Evolutionary conservation across 2,113 vertebrate genomes (phyloP), one percentile per base, ranked within the genome.

Genomic region (Euleptes europaea): DNA sequence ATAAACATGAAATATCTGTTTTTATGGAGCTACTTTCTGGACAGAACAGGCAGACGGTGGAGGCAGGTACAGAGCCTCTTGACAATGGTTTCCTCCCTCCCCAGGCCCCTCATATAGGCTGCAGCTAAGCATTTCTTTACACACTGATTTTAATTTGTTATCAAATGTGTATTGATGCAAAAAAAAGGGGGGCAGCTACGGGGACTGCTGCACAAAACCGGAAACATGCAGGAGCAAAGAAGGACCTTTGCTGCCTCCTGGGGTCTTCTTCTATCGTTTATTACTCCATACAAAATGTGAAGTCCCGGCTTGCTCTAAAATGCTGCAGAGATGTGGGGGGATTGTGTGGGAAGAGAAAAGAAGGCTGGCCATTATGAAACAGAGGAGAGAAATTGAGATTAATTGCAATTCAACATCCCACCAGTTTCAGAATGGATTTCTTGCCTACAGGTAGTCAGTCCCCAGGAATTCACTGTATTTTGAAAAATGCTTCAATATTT

Each of bases 141-240:
- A 85, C 0, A 1, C 66, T 74, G 69, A 66, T 80, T 65, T 74
- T 75, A 49, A 75, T 75, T 78, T 1, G 1, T 77, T 86, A 73
- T 80, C 92, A 19, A 54, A 51, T 78, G 89, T 90, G 70, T 63
- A 84, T 40, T 54, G 82, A 83, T 81, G 70, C 69, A 77, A 87
- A 80, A 70, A 40, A 79, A 83, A 80, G 72, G 60, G 66, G 88
- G 82, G 4, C 0, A 1, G 51, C 31, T 80, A 80, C 80, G 85
- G 84, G 44, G 84, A 83, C 75, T 7, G 21, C 31, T 84, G 35
- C 38, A 57, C 7, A 81, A 35, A 80, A n/a, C 33, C 84, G 85
- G 82, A 3, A 87, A 88, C 70, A 21, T 54, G 82, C 78, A 0
- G 2, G 80, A 57, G 49, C 7, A 38, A 79, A 79, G 26, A 78